Percentiles rank a stretch among this genome's conserved stretches.
These are phyloP conservation scores for Parasteatoda lunata DNA, from an alignment of 2,888 invertebrate species.

Conservation along the genomic window DNA sequence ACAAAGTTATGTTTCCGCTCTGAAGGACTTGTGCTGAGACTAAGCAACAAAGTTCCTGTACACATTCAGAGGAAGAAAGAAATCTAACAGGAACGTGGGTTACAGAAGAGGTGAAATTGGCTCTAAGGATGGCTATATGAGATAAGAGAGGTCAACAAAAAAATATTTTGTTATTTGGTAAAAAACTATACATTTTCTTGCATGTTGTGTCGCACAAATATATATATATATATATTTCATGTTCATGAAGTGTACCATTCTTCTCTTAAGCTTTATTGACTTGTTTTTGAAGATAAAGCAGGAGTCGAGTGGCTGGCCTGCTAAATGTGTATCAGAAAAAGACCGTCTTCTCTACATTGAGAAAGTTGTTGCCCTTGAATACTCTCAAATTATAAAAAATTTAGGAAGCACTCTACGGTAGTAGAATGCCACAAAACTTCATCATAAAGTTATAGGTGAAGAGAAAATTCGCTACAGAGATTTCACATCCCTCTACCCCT, in stretches of 20 bases:
- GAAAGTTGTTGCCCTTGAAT: background rate
- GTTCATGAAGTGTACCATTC: background rate
- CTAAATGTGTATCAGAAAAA: background rate
- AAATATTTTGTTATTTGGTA: too few relatives aligned
- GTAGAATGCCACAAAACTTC: too few relatives aligned
- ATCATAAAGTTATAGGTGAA: too few relatives aligned
- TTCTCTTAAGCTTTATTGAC: background rate
- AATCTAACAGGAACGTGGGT: background rate
- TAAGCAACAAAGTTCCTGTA: background rate
- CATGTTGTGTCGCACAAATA: background rate
- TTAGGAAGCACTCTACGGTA: too few relatives aligned
- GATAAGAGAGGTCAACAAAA: background rate
- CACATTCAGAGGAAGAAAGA: background rate
- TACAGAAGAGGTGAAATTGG: background rate
- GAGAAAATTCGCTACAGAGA: too few relatives aligned
- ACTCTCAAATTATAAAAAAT: background rate
- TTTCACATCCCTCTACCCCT: too few relatives aligned
- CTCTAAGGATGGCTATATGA: background rate
- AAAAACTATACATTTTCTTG: too few relatives aligned
- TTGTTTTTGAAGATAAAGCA: background rate
- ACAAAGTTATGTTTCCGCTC: background rate
- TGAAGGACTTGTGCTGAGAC: background rate
- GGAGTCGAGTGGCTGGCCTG: background rate
- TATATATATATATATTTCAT: background rate
- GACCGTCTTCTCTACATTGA: background rate